A percentile compares a stretch with the other conserved stretches of the same genome.
Conservation (phyloP, 1,140 invertebrate genomes). For the Muscidifurax raptorellus region DNA sequence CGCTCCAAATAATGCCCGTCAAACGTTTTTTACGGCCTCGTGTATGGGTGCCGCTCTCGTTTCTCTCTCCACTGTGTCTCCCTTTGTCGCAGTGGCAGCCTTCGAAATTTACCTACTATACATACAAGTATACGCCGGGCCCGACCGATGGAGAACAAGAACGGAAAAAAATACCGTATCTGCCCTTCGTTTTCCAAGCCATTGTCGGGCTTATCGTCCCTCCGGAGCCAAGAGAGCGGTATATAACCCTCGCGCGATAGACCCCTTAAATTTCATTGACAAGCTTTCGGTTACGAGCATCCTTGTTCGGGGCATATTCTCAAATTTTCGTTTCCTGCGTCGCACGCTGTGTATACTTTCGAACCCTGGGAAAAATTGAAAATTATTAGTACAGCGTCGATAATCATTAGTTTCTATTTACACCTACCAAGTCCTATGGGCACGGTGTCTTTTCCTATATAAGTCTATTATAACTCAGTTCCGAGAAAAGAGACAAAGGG, state of each 20-base stretch:
- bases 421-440: no score
- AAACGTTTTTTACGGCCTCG: slow-evolving; percentile 30
- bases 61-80: neutral
- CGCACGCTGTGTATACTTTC: neutral
- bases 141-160: neutral
- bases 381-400: neutral
- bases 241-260: neutral
- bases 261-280: slow-evolving; percentile 28
- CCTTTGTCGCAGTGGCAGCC: neutral
- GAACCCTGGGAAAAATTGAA: neutral
- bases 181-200: slow-evolving; percentile 15
- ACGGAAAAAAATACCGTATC: neutral
- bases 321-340: slow-evolving; percentile 9
- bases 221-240: neutral
- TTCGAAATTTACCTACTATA: slow-evolving; percentile 39
- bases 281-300: neutral
- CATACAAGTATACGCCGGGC: neutral
- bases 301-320: neutral
- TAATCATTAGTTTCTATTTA: neutral
- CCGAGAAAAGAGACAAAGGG: neutral
- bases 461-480: neutral
- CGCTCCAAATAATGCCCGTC: slow-evolving; percentile 31
- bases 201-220: slow-evolving; percentile 24
- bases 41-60: neutral
- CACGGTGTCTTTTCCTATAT: neutral